Conservation (phyloP, 2,888 invertebrate species). For the Polylopha cassiicola region DNA sequence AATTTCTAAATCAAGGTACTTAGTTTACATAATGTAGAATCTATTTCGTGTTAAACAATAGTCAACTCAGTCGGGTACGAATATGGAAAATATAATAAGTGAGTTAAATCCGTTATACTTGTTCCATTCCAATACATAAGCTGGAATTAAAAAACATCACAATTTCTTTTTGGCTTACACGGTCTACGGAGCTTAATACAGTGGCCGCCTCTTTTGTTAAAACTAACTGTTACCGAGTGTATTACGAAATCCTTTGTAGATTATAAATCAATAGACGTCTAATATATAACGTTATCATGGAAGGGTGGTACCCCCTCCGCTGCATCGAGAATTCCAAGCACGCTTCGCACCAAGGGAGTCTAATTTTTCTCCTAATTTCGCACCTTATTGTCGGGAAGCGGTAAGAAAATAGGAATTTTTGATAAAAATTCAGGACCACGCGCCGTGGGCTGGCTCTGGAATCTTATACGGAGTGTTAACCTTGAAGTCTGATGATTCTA, state of each 20-base stretch:
- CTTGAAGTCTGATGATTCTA: too few relatives aligned
- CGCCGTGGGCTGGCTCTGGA: constrained; percentile 17
- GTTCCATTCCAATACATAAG: too few relatives aligned
- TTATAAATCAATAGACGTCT: constrained; percentile 49
- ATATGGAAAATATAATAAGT: too few relatives aligned
- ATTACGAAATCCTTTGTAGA: constrained; percentile 46
- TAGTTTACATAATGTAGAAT: too few relatives aligned
- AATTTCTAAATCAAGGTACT: too few relatives aligned
- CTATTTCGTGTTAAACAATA: too few relatives aligned
- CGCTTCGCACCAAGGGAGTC: constrained; percentile 59
- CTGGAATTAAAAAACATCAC: too few relatives aligned
- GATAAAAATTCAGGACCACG: constrained; percentile 43
- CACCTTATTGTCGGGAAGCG: constrained; percentile 68
- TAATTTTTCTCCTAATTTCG: constrained; percentile 74
- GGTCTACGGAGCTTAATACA: not conserved
- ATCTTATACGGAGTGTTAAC: constrained; percentile 15
- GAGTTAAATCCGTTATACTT: too few relatives aligned
- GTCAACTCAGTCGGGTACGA: too few relatives aligned
- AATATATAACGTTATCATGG: constrained; percentile 33
- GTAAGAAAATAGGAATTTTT: constrained; percentile 65
- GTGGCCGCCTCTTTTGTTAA: not conserved
- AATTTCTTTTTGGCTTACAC: not conserved
- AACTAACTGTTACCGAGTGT: constrained; percentile 29
- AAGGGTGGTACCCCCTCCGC: constrained; percentile 31
- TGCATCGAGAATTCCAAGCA: constrained; percentile 60